Percentiles rank a stretch among this genome's conserved stretches.
These are phyloP conservation scores for Gymnoscopelus braueri DNA, from an alignment of 2,797 vertebrate species.

Conservation along the genomic window DNA sequence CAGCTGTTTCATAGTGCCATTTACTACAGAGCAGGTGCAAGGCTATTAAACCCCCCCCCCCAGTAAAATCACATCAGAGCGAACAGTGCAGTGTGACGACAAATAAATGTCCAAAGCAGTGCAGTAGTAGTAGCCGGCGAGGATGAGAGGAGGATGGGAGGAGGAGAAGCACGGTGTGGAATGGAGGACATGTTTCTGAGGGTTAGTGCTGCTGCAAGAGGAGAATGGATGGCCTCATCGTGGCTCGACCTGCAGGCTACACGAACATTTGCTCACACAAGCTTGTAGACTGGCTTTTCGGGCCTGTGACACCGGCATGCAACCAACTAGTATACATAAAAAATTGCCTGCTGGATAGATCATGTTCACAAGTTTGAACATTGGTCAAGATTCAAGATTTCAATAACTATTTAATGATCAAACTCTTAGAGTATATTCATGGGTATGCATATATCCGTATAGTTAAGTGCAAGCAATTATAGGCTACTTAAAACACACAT, in stretches of 20 bases:
- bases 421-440: not conserved
- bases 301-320: too few species aligned
- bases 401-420: not conserved
- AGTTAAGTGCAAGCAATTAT: slow-evolving; percentile 5
- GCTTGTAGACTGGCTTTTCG: too few species aligned
- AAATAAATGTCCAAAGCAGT: slow-evolving; percentile 44
- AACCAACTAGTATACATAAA: too few species aligned
- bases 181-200: slow-evolving; percentile 29
- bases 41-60: slow-evolving; percentile 62
- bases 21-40: slow-evolving; percentile 80
- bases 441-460: slow-evolving; percentile 2
- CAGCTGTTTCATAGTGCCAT: slow-evolving; percentile 76
- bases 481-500: too few species aligned
- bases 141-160: slow-evolving; percentile 27
- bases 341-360: slow-evolving; percentile 8
- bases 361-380: slow-evolving; percentile 12
- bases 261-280: too few species aligned
- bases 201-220: slow-evolving; percentile 20
- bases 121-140: slow-evolving; percentile 65
- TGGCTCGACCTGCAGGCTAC: too few species aligned
- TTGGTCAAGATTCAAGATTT: not conserved
- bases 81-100: slow-evolving; percentile 37
- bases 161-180: slow-evolving; percentile 14
- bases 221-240: too few species aligned
- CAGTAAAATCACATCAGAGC: slow-evolving; percentile 63